Evolutionary conservation across 2,113 vertebrate species (phyloP).

Genomic region (Ptyas mucosa): DNA sequence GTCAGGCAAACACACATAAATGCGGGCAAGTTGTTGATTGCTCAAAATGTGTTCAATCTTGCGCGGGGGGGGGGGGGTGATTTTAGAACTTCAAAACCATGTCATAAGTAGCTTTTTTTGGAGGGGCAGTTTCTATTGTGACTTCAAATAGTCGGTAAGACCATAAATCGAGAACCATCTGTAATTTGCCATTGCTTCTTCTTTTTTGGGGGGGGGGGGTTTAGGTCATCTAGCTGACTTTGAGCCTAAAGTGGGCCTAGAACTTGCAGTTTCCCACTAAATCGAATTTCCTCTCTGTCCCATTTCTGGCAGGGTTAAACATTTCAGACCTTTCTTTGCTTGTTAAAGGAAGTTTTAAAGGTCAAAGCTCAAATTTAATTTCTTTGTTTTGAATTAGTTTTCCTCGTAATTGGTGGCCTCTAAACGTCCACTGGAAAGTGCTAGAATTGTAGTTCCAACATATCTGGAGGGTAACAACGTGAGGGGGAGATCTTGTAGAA

Average conservation of each 20-base stretch:
- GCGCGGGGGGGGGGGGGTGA: fast-evolving
- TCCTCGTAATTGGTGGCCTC: background rate
- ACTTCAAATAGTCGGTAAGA: background rate
- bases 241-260: background rate
- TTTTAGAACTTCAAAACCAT: background rate
- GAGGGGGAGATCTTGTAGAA: background rate
- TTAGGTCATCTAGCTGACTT: background rate
- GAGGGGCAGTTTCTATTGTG: background rate
- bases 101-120: background rate
- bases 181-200: background rate
- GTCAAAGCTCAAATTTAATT: background rate
- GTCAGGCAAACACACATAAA: background rate
- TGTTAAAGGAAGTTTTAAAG: background rate
- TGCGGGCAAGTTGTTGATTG: background rate
- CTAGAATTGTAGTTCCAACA: background rate
- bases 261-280: background rate
- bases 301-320: background rate
- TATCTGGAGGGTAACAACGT: background rate
- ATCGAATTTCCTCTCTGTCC: background rate
- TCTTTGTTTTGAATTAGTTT: background rate
- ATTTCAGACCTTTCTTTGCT: background rate
- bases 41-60: background rate
- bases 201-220: background rate
- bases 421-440: background rate
- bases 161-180: background rate